phyloP scores from a whole-genome alignment of 2,113 vertebrate genomes.

The Phodopus roborovskii region DNA sequence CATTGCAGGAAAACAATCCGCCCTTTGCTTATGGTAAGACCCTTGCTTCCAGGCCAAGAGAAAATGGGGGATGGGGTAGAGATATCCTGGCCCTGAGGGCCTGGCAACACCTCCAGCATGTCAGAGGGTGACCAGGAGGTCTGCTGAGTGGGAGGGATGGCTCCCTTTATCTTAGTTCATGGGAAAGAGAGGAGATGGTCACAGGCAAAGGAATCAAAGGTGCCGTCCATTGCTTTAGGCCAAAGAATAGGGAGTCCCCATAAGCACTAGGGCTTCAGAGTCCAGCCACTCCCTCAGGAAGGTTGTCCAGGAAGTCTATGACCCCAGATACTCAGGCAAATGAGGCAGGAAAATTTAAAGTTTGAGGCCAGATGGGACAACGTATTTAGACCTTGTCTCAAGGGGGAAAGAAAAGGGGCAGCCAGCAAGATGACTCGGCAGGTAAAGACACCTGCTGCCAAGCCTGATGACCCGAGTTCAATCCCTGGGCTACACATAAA shows the following conservation, averaged over 20 bases:
- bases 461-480: background rate
- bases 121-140: background rate
- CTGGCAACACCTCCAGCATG: background rate
- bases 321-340: background rate
- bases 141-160: background rate
- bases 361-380: background rate
- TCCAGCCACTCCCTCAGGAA: background rate
- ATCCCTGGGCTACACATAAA: background rate
- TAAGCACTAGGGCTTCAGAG: background rate
- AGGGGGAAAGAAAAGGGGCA: background rate
- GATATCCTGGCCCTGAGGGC: too few species aligned
- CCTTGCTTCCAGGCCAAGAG: background rate
- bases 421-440: background rate
- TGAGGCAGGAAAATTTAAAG: background rate
- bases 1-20: too few species aligned
- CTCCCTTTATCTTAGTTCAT: background rate
- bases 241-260: background rate
- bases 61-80: background rate
- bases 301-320: background rate
- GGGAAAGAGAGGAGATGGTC: background rate
- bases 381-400: background rate
- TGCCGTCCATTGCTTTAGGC: background rate
- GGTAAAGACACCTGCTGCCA: background rate
- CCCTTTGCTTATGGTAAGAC: background rate
- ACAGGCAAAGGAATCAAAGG: background rate